These are phyloP conservation scores for Enteromius argenteus DNA, from an alignment of 2,797 vertebrate species.

Conservation along the genomic window DNA sequence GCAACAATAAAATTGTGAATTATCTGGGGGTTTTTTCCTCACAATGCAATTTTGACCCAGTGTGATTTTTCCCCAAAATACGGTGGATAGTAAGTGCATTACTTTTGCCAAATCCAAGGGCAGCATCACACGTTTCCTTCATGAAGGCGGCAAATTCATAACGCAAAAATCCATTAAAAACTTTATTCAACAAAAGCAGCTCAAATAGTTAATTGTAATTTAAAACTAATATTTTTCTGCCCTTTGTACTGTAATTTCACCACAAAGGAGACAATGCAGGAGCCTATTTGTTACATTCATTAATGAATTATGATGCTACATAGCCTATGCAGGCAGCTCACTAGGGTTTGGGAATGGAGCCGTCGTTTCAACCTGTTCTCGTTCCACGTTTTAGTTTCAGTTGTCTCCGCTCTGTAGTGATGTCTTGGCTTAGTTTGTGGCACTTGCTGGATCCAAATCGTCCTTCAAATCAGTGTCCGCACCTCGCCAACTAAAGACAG, in stretches of 20 bases:
- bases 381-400: conserved; percentile 77
- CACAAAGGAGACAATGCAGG: background rate
- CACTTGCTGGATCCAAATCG: conserved; percentile 93
- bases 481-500: conserved; percentile 85
- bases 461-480: conserved; percentile 90
- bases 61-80: background rate
- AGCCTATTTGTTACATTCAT: background rate
- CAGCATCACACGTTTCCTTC: background rate
- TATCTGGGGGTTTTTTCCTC: background rate
- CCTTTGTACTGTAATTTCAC: background rate
- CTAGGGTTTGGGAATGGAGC: background rate
- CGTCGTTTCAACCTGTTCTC: conserved; percentile 77
- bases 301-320: background rate
- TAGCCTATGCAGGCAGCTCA: conserved; percentile 9
- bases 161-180: background rate
- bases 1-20: background rate
- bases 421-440: conserved; percentile 82
- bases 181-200: background rate
- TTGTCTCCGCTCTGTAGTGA: conserved; percentile 85
- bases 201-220: background rate
- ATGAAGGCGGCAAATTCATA: background rate
- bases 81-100: background rate
- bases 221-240: background rate
- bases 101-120: background rate
- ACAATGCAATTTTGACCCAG: background rate